A percentile compares a stretch with the other conserved stretches of the same genome.
These are phyloP conservation scores for Caenorhabditis zanzibari DNA, from an alignment of 2,888 invertebrate genomes.

Conservation along the genomic window DNA sequence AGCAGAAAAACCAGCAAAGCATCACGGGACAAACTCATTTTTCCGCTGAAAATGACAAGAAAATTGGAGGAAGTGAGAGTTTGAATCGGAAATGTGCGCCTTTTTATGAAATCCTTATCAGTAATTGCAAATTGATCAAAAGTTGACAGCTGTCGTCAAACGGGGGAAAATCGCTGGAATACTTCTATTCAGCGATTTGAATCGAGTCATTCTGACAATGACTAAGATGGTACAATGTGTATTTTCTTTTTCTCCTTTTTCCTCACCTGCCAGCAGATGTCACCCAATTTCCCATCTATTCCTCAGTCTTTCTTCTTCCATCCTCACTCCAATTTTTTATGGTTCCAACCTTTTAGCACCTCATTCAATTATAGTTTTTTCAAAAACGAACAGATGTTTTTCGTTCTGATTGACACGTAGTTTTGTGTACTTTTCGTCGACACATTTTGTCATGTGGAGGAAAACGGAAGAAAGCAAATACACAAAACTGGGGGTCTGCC, in stretches of 20 bases:
- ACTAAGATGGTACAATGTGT: conserved; percentile 9
- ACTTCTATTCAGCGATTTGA: not conserved
- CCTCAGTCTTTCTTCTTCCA: conserved; percentile 7
- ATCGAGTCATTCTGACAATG: not conserved
- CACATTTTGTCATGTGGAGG: conserved; percentile 19
- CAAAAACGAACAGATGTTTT: conserved; percentile 42
- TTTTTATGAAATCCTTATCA: conserved; percentile 47
- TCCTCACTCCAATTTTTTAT: not conserved
- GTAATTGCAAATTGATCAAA: not conserved
- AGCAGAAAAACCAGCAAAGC: conserved; percentile 36
- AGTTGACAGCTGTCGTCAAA: conserved; percentile 48
- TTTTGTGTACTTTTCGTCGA: conserved; percentile 30
- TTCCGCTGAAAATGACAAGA: conserved; percentile 26
- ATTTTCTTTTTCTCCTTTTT: not conserved
- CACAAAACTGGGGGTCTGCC: not conserved
- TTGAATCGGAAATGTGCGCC: conserved; percentile 27
- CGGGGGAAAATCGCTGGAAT: conserved; percentile 40
- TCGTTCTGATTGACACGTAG: conserved; percentile 18
- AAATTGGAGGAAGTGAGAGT: conserved; percentile 28
- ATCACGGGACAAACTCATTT: conserved; percentile 16
- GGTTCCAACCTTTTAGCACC: conserved; percentile 33
- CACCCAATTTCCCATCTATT: not conserved
- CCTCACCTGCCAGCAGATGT: conserved; percentile 27
- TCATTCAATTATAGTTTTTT: not conserved
- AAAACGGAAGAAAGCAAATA: conserved; percentile 29